Percentiles rank a stretch among this genome's conserved stretches.
These are phyloP conservation scores for Puffinus mauretanicus DNA, from an alignment of 2,113 vertebrate genomes.

Conservation along the genomic window DNA sequence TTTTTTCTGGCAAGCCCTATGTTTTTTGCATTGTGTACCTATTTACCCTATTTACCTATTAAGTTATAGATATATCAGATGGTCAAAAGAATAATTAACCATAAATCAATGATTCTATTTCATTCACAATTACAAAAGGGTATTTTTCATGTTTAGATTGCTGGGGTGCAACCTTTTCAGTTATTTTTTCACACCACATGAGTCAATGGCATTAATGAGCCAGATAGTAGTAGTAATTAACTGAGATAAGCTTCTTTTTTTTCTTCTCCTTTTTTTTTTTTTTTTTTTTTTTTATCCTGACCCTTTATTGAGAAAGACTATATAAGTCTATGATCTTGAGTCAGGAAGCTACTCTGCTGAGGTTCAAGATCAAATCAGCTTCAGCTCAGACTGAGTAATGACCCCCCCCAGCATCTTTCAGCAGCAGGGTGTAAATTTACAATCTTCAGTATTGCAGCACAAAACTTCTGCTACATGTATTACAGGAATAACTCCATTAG, in stretches of 20 bases:
- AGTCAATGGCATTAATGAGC: conserved; percentile 54
- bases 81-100: conserved; percentile 38
- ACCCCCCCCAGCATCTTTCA: background rate
- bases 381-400: background rate
- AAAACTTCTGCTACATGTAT: background rate
- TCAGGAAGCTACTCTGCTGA: background rate
- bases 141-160: conserved; percentile 15
- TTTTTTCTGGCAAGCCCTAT: background rate
- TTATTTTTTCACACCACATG: conserved; percentile 19
- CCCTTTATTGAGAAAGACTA: background rate
- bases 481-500: background rate
- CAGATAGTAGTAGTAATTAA: conserved; percentile 36
- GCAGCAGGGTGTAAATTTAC: background rate
- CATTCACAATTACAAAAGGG: conserved; percentile 34
- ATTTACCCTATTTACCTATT: background rate
- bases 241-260: background rate
- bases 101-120: conserved; percentile 58
- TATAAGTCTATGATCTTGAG: background rate
- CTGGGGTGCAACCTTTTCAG: conserved; percentile 41
- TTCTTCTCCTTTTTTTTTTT: background rate
- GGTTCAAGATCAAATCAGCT: background rate
- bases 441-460: background rate
- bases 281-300: background rate
- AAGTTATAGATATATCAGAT: background rate
- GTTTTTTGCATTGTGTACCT: conserved; percentile 1